These are phyloP conservation scores for Exocentrus adspersus DNA, from an alignment of 2,888 invertebrate species.

Conservation along the genomic window DNA sequence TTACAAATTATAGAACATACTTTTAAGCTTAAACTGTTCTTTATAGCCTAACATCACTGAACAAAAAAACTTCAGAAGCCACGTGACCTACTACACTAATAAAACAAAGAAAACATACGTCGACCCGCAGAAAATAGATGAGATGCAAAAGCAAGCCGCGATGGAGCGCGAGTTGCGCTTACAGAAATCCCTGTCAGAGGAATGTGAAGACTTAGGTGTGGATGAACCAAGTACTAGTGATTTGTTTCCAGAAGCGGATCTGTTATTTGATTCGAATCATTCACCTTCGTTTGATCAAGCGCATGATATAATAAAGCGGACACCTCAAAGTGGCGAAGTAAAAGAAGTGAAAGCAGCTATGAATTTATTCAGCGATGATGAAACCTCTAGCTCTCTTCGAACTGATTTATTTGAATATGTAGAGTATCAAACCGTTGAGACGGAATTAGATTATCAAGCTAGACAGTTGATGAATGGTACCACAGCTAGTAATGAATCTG, in stretches of 20 bases:
- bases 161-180: conserved; percentile 68
- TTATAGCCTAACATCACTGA: conserved; percentile 50
- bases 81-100: conserved; percentile 55
- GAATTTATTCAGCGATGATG: conserved; percentile 59
- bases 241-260: conserved; percentile 80
- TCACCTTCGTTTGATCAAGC: conserved; percentile 73
- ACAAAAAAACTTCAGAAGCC: conserved; percentile 53
- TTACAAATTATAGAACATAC: background rate
- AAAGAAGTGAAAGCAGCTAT: conserved; percentile 57
- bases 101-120: conserved; percentile 55
- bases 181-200: conserved; percentile 80
- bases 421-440: conserved; percentile 57
- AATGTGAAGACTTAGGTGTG: conserved; percentile 82
- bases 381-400: conserved; percentile 56
- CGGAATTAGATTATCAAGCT: conserved; percentile 54
- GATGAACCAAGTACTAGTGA: conserved; percentile 84
- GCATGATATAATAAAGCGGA: conserved; percentile 59
- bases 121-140: conserved; percentile 54
- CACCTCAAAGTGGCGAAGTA: conserved; percentile 37
- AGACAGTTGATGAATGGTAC: conserved; percentile 57
- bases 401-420: conserved; percentile 61
- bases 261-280: conserved; percentile 77
- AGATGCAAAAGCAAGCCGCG: conserved; percentile 65
- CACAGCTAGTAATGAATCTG: conserved; percentile 52
- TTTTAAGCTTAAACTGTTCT: background rate